Base-by-base conservation (phyloP, 2,113 vertebrate species). In the Paramisgurnus dabryanus region DNA sequence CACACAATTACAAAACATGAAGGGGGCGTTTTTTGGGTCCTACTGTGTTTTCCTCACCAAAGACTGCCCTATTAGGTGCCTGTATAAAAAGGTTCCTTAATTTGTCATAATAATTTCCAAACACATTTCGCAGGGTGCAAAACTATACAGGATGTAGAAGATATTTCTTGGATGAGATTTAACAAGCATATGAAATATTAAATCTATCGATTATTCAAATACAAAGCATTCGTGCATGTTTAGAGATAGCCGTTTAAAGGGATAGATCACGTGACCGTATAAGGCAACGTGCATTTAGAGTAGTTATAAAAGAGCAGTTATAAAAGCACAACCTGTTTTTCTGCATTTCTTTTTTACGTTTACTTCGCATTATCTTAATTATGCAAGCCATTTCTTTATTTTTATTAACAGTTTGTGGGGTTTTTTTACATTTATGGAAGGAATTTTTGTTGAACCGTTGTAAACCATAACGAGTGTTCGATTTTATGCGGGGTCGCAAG, bases 1-100 rank as follows among this genome's bases (percentile, higher is more conserved):
- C 22, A n/a, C 7, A 67, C 6, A 12, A 50, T 43, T 11, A 17
- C 34, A 65, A 39, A 22, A 70, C 6, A 60, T 8, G 15, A 1
- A 58, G 39, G 71, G 53, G 71, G 65, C 68, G 39, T 13, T 53
- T 22, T 41, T 13, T 4, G 65, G 87, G 83, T 85, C 88, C 80
- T 83, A 4, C 3, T 55, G 49, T 27, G 80, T 80, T 84, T 27
- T 80, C 85, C 50, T 0, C 0, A 4, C 1, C 0, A 0, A 2
- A 15, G 60, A 5, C 79, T 27, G 83, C 41, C 68, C 12, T 22
- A 0, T 17, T 12, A 9, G 45, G 0, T 82, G 90, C 90, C 88
- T 85, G 84, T 15, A 1, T 6, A 70, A 71, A 79, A 84, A 71
- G 4, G 0, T 0, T 4, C 8, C 4, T 61, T 49, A 1, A 17